Conservation (phyloP, 2,113 vertebrate species). For the Aspiorhynchus laticeps region DNA sequence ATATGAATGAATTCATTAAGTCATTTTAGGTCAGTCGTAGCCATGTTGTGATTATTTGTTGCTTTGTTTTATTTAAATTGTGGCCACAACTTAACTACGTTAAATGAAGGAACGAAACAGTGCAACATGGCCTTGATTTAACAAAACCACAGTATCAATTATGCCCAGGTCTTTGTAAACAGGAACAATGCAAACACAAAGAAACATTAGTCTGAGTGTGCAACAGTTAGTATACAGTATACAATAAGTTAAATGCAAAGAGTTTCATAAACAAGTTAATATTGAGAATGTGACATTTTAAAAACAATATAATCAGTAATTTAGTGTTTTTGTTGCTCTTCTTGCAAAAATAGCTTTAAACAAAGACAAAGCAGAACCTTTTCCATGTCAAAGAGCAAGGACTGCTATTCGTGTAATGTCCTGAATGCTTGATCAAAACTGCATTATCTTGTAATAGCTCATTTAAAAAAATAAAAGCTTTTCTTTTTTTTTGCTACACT, state of each 20-base stretch:
- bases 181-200: not conserved
- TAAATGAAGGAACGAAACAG: not conserved
- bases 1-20: not conserved
- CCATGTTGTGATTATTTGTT: not conserved
- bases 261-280: not conserved
- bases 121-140: not conserved
- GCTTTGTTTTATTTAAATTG: not conserved
- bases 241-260: not conserved
- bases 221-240: not conserved
- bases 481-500: not conserved
- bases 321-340: not conserved
- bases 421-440: not conserved
- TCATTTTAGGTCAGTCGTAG: not conserved
- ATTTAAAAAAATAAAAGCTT: too few relatives aligned
- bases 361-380: not conserved
- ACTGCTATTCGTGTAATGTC: not conserved
- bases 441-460: not conserved
- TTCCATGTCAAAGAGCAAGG: not conserved
- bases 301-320: not conserved
- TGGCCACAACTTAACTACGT: not conserved
- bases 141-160: not conserved
- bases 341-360: not conserved
- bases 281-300: not conserved
- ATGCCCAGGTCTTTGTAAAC: not conserved
- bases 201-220: not conserved